Evolutionary conservation across 2,797 vertebrate species (phyloP).

Genomic region (Scarus forsteni): DNA sequence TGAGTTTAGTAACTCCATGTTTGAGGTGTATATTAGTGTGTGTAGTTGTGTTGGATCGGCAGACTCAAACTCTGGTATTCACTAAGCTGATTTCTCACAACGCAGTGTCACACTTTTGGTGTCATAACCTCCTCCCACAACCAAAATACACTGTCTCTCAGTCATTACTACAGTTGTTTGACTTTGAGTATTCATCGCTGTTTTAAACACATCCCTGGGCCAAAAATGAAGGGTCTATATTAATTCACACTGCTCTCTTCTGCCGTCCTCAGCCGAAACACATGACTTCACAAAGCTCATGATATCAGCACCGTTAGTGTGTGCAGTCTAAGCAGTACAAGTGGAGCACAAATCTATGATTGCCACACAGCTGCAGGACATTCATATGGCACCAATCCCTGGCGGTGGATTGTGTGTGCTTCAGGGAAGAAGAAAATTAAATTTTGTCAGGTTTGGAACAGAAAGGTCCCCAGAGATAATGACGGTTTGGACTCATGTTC

Average conservation of each 20-base stretch:
- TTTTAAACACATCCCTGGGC: conserved; percentile 15
- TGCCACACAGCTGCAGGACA: conserved; percentile 34
- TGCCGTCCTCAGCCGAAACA: conserved; percentile 26
- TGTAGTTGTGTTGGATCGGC: not conserved
- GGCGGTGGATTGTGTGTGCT: conserved; percentile 22
- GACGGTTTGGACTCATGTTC: conserved; percentile 32
- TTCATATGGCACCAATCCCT: conserved; percentile 38
- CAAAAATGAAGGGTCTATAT: conserved; percentile 16
- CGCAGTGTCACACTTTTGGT: not conserved
- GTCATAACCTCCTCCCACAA: no score
- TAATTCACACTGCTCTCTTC: conserved; percentile 32
- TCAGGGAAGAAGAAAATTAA: conserved; percentile 46
- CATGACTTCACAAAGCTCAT: conserved; percentile 30
- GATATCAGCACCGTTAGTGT: conserved; percentile 26
- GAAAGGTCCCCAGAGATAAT: conserved; percentile 34
- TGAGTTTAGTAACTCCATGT: not conserved
- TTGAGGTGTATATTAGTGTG: not conserved
- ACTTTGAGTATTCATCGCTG: conserved; percentile 1
- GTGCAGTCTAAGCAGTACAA: conserved; percentile 18
- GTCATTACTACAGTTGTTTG: no score
- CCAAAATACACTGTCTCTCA: no score
- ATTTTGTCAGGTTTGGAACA: conserved; percentile 38
- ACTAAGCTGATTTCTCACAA: conserved; percentile 5
- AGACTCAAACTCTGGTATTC: conserved; percentile 24
- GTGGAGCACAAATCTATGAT: conserved; percentile 24